Evolutionary conservation across 2,113 vertebrate species (phyloP).

Genomic region (Chauna torquata): DNA sequence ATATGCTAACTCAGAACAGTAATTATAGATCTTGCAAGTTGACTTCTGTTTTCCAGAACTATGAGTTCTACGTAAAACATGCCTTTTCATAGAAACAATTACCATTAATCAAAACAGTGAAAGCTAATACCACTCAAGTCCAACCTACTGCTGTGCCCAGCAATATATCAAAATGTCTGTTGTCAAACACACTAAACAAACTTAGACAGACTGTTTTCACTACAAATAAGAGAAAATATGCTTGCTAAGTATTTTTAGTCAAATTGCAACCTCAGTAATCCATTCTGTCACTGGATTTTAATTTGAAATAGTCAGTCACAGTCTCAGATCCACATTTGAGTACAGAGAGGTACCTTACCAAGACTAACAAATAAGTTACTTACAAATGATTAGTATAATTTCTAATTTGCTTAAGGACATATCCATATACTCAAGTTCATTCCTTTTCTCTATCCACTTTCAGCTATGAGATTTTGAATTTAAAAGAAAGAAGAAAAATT

Average conservation of each 20-base stretch:
- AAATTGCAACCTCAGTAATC: conserved; percentile 78
- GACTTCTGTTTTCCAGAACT: conserved; percentile 84
- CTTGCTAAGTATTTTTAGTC: conserved; percentile 81
- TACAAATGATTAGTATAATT: conserved; percentile 19
- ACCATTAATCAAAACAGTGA: conserved; percentile 89
- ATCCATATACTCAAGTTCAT: background rate
- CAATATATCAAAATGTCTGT: conserved; percentile 88
- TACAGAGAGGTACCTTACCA: conserved; percentile 35
- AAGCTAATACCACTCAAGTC: conserved; percentile 85
- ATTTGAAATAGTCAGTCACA: conserved; percentile 76
- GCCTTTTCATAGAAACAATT: conserved; percentile 86
- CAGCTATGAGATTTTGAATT: background rate
- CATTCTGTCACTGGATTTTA: conserved; percentile 76
- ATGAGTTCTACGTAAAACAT: conserved; percentile 81
- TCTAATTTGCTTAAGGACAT: conserved; percentile 35
- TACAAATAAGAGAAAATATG: conserved; percentile 78
- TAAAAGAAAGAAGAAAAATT: background rate
- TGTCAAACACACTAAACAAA: conserved; percentile 85
- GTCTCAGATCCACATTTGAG: conserved; percentile 55
- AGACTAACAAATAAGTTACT: conserved; percentile 65
- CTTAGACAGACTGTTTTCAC: conserved; percentile 80
- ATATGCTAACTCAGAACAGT: conserved; percentile 79
- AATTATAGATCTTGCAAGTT: conserved; percentile 83
- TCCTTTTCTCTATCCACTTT: background rate
- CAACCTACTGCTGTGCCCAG: conserved; percentile 86